A percentile compares a stretch with the other conserved stretches of the same genome.
phyloP scores from a whole-genome alignment of 2,888 invertebrate genomes.

The Drosophila recens region DNA sequence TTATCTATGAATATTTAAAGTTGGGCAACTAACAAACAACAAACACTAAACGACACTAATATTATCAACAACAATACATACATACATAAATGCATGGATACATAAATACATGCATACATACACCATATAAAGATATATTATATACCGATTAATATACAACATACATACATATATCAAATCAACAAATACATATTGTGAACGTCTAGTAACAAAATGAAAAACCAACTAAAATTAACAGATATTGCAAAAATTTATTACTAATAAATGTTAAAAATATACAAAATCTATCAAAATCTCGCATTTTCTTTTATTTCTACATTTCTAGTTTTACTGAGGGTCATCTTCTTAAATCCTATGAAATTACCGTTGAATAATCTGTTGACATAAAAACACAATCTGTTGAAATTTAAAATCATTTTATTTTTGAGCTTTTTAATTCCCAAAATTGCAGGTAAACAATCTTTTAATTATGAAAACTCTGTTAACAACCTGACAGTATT shows the following conservation, averaged over 20 bases:
- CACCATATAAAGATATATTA: slow-evolving; percentile 41
- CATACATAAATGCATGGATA: slow-evolving; percentile 49
- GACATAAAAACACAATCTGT: not conserved
- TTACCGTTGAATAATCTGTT: not conserved
- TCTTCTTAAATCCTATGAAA: not conserved
- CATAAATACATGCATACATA: slow-evolving; percentile 19
- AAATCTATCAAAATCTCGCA: slow-evolving; percentile 35
- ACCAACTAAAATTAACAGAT: slow-evolving; percentile 47
- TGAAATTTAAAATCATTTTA: not conserved
- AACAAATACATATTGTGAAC: slow-evolving; percentile 74
- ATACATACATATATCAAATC: slow-evolving; percentile 55
- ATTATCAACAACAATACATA: slow-evolving; percentile 43
- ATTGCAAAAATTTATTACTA: slow-evolving; percentile 68
- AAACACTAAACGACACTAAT: slow-evolving; percentile 46
- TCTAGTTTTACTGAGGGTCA: not conserved
- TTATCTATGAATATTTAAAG: slow-evolving; percentile 32
- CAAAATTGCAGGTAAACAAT: slow-evolving; percentile 10
- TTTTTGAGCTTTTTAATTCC: not conserved
- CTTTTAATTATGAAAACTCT: not conserved
- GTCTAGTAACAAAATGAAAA: slow-evolving; percentile 55
- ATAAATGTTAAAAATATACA: slow-evolving; percentile 76
- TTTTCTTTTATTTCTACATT: slow-evolving; percentile 1
- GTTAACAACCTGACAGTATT: not conserved
- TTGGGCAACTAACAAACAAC: slow-evolving; percentile 18
- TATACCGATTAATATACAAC: slow-evolving; percentile 15